A percentile compares a stretch with the other conserved stretches of the same genome.
Evolutionary conservation across 1,140 invertebrate genomes (phyloP).

Genomic region (Trichonephila inaurata): DNA sequence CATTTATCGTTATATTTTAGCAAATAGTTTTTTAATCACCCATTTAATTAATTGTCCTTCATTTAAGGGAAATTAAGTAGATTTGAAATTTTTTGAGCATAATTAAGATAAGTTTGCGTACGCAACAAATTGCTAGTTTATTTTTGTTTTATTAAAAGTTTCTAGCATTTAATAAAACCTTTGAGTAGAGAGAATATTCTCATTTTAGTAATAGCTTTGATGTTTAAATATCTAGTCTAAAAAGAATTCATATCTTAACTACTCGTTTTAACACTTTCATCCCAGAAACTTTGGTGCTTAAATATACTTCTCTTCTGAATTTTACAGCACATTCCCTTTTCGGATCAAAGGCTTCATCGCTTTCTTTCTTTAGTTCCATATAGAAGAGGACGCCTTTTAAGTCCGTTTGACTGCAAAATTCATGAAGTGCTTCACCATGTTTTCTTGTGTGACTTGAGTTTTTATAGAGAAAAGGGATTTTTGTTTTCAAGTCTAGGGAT

Average conservation of each 20-base stretch:
- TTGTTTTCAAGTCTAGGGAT: not conserved
- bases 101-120: too few species aligned
- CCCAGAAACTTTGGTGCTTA: constrained; percentile 10
- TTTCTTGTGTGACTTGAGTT: constrained; percentile 26
- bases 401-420: constrained; percentile 45
- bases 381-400: not conserved
- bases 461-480: constrained; percentile 27
- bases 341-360: constrained; percentile 33
- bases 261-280: constrained; percentile 3
- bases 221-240: not conserved
- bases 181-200: too few species aligned
- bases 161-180: too few species aligned
- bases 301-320: constrained; percentile 16
- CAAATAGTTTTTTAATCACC: too few species aligned
- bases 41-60: too few species aligned
- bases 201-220: not conserved
- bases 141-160: too few species aligned
- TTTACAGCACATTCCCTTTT: constrained; percentile 22
- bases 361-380: not conserved
- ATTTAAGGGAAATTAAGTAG: too few species aligned
- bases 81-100: too few species aligned
- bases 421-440: constrained; percentile 44
- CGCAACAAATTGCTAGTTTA: too few species aligned
- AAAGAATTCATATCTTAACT: not conserved
- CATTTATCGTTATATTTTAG: too few species aligned